phyloP scores from a whole-genome alignment of 2,888 invertebrate genomes.

The Gortyna flavago region DNA sequence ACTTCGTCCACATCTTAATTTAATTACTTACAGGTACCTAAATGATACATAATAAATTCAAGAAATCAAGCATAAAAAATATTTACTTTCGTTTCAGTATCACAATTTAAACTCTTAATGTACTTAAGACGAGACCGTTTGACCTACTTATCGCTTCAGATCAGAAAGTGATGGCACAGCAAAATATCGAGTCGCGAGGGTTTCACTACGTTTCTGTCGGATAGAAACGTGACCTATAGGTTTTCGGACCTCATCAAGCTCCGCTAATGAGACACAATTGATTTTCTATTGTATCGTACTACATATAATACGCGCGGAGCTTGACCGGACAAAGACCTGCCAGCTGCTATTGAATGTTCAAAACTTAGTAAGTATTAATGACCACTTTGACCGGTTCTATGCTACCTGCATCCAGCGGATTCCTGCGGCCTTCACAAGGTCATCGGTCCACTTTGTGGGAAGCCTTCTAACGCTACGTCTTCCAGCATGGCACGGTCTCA shows the following conservation, averaged over 20 bases:
- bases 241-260: no score
- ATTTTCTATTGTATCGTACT: no score
- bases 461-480: no score
- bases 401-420: no score
- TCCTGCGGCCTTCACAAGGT: no score
- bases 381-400: no score
- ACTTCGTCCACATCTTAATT: neutral
- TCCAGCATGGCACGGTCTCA: no score
- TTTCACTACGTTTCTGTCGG: neutral
- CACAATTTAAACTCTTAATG: constrained; percentile 4
- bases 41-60: no score
- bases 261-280: no score
- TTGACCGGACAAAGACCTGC: no score
- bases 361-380: neutral
- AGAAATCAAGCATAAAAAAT: neutral
- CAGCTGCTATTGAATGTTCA: neutral
- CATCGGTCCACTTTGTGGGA: no score
- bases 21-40: neutral
- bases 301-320: no score
- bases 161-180: constrained; percentile 20
- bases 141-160: constrained; percentile 41
- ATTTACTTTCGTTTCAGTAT: neutral
- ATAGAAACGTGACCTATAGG: neutral
- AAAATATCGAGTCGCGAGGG: neutral
- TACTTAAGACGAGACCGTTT: constrained; percentile 14